A percentile compares a stretch with the other conserved stretches of the same genome.
phyloP scores from a whole-genome alignment of 2,113 vertebrate genomes.

The Eonycteris spelaea region DNA sequence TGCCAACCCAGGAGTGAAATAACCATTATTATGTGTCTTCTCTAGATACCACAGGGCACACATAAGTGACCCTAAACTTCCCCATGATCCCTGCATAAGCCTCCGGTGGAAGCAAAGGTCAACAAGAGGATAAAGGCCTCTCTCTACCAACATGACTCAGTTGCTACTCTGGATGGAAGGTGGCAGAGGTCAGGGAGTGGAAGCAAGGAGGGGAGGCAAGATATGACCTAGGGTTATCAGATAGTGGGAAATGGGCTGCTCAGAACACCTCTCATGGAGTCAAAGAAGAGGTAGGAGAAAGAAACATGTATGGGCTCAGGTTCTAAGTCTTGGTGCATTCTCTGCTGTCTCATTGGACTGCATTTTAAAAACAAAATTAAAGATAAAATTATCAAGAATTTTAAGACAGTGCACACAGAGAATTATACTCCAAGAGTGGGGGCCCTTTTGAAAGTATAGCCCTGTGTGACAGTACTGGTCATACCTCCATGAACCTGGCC shows the following conservation, averaged over 20 bases:
- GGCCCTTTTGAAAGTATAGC: neutral
- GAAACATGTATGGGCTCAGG: neutral
- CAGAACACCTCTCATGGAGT: neutral
- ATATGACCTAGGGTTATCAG: neutral
- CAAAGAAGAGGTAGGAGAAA: fast-evolving
- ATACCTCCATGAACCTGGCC: neutral
- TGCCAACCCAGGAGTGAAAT: neutral
- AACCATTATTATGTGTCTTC: neutral
- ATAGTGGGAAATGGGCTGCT: neutral
- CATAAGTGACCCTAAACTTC: neutral
- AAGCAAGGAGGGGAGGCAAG: neutral
- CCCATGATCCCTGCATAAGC: neutral
- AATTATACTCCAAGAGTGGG: neutral
- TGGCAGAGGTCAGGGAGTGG: neutral
- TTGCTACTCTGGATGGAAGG: neutral
- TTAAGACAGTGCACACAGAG: neutral
- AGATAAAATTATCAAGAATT: neutral
- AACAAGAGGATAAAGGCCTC: neutral
- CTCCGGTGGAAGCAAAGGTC: fast-evolving
- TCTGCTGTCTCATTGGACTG: neutral
- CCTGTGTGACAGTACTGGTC: neutral
- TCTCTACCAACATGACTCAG: no score
- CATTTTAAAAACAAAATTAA: neutral
- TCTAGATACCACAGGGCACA: neutral
- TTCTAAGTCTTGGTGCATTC: fast-evolving